Evolutionary conservation across 1,140 invertebrate species (phyloP).

Genomic region (Arctopsyche grandis): DNA sequence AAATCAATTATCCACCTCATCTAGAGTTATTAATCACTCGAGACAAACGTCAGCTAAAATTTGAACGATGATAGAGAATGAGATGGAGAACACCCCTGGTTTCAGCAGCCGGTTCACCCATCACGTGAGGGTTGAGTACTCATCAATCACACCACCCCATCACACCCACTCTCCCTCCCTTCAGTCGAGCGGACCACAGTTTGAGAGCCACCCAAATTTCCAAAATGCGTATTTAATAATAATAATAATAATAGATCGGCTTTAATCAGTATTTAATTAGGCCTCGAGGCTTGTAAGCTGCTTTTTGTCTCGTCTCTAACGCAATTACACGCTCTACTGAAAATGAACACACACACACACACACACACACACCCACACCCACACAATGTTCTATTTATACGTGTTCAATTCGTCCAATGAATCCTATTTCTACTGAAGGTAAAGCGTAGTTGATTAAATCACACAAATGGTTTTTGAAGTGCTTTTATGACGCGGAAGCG

Average conservation of each 20-base stretch:
- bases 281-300: not conserved
- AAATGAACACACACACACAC: too few relatives aligned
- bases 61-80: not conserved
- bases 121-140: slow-evolving; percentile 40
- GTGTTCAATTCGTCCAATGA: too few relatives aligned
- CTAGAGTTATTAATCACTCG: not conserved
- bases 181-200: not conserved
- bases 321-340: too few relatives aligned
- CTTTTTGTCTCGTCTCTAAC: not conserved
- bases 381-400: too few relatives aligned
- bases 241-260: slow-evolving; percentile 17
- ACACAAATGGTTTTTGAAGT: too few relatives aligned
- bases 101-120: slow-evolving; percentile 9
- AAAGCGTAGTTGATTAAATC: too few relatives aligned
- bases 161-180: slow-evolving; percentile 28
- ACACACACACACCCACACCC: too few relatives aligned
- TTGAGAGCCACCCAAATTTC: not conserved
- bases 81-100: not conserved
- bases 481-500: too few relatives aligned
- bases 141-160: slow-evolving; percentile 52
- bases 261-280: slow-evolving; percentile 31
- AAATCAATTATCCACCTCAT: slow-evolving; percentile 10
- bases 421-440: too few relatives aligned
- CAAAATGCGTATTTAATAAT: too few relatives aligned
- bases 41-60: not conserved